Evolutionary conservation across 2,113 vertebrate genomes (phyloP), one percentile per base, ranked within the genome.

Genomic region (Strix aluco): DNA sequence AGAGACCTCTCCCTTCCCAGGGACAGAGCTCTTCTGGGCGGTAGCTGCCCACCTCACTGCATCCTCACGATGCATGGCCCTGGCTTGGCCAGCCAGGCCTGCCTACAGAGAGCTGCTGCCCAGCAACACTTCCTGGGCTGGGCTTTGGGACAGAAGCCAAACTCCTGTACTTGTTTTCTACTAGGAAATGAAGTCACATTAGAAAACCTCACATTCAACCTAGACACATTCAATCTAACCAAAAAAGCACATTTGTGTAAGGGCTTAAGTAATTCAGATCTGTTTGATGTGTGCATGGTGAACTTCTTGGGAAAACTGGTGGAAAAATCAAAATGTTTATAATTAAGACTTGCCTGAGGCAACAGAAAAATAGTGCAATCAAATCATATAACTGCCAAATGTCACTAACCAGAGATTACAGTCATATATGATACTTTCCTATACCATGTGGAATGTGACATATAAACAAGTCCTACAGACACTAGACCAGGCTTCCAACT

Each of bases 161-260:
- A 88, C 25, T 38, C 27, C 30, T 5, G 2, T 40, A 14, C 34
- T 88, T 61, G 47, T 74, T 95, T 91, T 30, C 36, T 55, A 29
- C 19, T 88, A 81, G 80, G 92, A 95, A 94, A 86, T 95, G 69
- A 94, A 89, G 55, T 95, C 52, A 90, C 63, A 30, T 13, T 83
- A 67, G 63, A 92, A 96, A 96, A 90, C 67, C 67, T 88, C 71
- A 38, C 27, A 42, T 92, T 51, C 29, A 73, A 61, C 89, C 69
- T 67, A 92, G 47, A 69, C 32, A 29, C 44, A 81, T 65, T 81
- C 81, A 92, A 4, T 21, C 69, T 88, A 78, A 94, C 75, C 47
- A 81, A 88, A 86, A 85, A 81, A 88, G 21, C 47, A 74, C 69
- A 61, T 78, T 78, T 95, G 88, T 73, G 86, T 44, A 86, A 74